Conservation (phyloP, 1,140 invertebrate species). For the Drosophila bipectinata region DNA sequence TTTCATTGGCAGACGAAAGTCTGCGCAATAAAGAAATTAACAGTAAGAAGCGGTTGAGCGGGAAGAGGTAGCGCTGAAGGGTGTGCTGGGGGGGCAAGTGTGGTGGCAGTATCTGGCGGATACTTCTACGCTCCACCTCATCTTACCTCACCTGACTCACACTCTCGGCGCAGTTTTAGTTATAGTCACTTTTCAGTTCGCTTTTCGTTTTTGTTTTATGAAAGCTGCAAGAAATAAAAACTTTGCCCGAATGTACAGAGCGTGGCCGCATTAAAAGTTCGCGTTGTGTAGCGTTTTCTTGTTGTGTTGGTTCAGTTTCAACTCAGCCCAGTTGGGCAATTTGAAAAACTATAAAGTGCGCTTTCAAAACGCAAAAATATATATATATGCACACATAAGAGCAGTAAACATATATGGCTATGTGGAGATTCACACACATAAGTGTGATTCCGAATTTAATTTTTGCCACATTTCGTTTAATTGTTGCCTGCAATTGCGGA, state of each 20-base stretch:
- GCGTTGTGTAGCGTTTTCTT: constrained; percentile 47
- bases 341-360: constrained; percentile 71
- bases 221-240: constrained; percentile 56
- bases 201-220: constrained; percentile 50
- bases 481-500: constrained; percentile 65
- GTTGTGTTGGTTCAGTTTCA: constrained; percentile 49
- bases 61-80: neutral
- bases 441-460: constrained; percentile 65
- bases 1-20: constrained; percentile 77
- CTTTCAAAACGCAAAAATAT: constrained; percentile 66
- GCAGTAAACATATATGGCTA: constrained; percentile 14
- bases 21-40: constrained; percentile 72
- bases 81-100: neutral
- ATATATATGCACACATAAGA: constrained; percentile 26
- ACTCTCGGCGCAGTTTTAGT: constrained; percentile 40
- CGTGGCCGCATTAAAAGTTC: constrained; percentile 67
- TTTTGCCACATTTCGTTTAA: constrained; percentile 79
- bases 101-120: constrained; percentile 8
- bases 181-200: constrained; percentile 41
- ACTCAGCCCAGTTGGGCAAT: constrained; percentile 61
- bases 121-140: constrained; percentile 39
- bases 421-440: constrained; percentile 29
- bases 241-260: constrained; percentile 42
- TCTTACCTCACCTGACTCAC: constrained; percentile 31
- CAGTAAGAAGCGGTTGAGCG: constrained; percentile 51